Evolutionary conservation across 2,113 vertebrate species (phyloP).

Genomic region (Thamnaconus septentrionalis): DNA sequence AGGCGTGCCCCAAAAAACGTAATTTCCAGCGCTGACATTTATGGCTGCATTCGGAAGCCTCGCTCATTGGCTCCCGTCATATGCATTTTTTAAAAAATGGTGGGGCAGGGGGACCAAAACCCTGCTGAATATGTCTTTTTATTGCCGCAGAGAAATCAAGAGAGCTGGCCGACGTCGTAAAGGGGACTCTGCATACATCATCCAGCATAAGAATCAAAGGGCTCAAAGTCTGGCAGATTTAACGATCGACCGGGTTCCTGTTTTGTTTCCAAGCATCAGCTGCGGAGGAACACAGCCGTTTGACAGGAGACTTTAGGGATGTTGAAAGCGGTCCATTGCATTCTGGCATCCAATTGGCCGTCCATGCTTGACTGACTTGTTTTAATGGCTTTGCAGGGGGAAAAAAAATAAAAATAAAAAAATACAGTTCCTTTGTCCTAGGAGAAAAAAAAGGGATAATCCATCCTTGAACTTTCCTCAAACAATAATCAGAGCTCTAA

Average conservation of each 20-base stretch:
- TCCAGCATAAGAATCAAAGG: conserved; percentile 39
- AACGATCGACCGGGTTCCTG: conserved; percentile 14
- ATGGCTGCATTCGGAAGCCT: conserved; percentile 36
- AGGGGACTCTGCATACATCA: conserved; percentile 35
- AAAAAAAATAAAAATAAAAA: conserved; percentile 4
- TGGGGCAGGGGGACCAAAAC: conserved; percentile 54
- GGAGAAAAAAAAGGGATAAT: neutral
- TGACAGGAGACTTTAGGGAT: conserved; percentile 24
- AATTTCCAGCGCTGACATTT: conserved; percentile 54
- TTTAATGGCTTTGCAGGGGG: conserved; percentile 59
- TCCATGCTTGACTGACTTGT: conserved; percentile 58
- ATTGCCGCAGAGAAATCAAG: conserved; percentile 15
- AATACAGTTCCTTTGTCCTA: neutral
- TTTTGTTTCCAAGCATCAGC: too few relatives aligned
- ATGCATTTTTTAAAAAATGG: neutral
- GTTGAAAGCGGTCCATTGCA: conserved; percentile 42
- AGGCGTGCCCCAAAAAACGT: conserved; percentile 26
- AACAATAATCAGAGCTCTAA: conserved; percentile 4
- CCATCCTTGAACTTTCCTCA: neutral
- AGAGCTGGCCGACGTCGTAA: conserved; percentile 27
- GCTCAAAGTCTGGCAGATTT: conserved; percentile 26
- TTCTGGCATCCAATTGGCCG: conserved; percentile 31
- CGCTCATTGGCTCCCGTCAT: conserved; percentile 23
- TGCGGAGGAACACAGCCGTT: conserved; percentile 5
- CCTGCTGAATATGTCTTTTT: conserved; percentile 26